Evolutionary conservation across 2,797 vertebrate genomes (phyloP).

Genomic region (Calcarius lapponicus): DNA sequence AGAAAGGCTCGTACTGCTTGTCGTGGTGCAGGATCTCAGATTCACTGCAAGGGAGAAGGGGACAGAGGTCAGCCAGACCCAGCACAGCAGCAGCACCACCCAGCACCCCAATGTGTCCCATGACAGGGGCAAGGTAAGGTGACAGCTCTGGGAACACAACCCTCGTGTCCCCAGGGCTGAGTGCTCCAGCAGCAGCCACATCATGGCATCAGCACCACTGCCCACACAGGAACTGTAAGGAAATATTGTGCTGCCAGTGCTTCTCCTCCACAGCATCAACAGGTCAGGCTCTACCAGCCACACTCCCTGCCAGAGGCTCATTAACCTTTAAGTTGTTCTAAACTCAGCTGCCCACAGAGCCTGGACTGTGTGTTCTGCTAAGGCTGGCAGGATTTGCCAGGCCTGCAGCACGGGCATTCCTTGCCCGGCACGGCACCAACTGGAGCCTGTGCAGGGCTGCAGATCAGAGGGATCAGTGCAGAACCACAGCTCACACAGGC

Average conservation of each 20-base stretch:
- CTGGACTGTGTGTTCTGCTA: slow-evolving; percentile 7
- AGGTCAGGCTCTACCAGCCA: neutral
- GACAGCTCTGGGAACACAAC: neutral
- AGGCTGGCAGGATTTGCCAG: neutral
- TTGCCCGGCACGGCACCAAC: neutral
- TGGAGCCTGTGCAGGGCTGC: neutral
- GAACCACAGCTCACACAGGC: neutral
- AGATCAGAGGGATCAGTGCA: neutral
- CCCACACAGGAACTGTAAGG: neutral
- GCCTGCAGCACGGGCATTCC: neutral
- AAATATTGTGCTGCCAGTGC: neutral
- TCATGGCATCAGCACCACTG: rapidly evolving
- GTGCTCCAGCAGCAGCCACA: neutral
- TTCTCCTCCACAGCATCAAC: neutral
- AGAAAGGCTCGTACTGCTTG: slow-evolving; percentile 99
- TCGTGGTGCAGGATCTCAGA: slow-evolving; percentile 97
- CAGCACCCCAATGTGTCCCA: rapidly evolving
- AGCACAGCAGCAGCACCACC: neutral
- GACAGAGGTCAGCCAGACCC: neutral
- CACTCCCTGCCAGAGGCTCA: neutral
- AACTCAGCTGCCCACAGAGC: neutral
- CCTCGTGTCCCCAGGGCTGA: rapidly evolving
- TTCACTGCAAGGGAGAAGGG: slow-evolving; percentile 81
- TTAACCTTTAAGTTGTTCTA: neutral
- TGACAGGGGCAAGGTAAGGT: neutral